Conservation (phyloP, 2,888 invertebrate species). For the Gonocerus acuteangulatus region DNA sequence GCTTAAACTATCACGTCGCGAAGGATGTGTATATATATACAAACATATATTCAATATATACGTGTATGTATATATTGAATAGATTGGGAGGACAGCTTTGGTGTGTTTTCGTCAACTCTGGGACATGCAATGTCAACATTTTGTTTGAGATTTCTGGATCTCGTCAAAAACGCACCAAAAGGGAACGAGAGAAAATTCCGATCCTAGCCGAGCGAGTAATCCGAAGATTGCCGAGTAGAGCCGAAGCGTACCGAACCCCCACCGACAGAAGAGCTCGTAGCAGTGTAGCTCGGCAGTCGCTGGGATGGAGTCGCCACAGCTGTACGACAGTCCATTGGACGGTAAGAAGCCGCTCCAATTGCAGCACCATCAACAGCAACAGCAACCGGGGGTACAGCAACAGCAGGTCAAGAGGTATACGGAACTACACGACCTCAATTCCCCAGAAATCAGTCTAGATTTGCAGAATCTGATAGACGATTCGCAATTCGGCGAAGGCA, state of each 20-base stretch:
- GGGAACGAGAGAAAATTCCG: too few species aligned
- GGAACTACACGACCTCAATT: constrained; percentile 80
- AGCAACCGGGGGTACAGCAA: constrained; percentile 1
- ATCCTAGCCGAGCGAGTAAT: too few species aligned
- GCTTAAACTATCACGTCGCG: too few species aligned
- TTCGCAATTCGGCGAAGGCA: constrained; percentile 74
- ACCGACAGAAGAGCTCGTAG: not conserved
- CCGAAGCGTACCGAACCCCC: not conserved
- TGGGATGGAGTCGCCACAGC: constrained; percentile 73
- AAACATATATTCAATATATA: too few species aligned
- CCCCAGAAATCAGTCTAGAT: constrained; percentile 86
- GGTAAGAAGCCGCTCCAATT: constrained; percentile 40
- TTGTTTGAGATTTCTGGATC: too few species aligned
- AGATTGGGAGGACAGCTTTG: too few species aligned
- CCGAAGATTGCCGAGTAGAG: not conserved
- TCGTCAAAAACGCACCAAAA: too few species aligned
- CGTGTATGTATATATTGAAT: too few species aligned
- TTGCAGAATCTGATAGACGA: constrained; percentile 88
- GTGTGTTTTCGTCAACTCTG: too few species aligned
- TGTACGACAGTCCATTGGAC: constrained; percentile 57
- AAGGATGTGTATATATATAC: too few species aligned
- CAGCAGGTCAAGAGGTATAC: constrained; percentile 52
- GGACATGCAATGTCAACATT: too few species aligned
- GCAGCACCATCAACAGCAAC: not conserved
- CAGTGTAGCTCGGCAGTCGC: not conserved